Evolutionary conservation across 1,140 invertebrate species (phyloP).

Genomic region (Amphibalanus amphitrite): DNA sequence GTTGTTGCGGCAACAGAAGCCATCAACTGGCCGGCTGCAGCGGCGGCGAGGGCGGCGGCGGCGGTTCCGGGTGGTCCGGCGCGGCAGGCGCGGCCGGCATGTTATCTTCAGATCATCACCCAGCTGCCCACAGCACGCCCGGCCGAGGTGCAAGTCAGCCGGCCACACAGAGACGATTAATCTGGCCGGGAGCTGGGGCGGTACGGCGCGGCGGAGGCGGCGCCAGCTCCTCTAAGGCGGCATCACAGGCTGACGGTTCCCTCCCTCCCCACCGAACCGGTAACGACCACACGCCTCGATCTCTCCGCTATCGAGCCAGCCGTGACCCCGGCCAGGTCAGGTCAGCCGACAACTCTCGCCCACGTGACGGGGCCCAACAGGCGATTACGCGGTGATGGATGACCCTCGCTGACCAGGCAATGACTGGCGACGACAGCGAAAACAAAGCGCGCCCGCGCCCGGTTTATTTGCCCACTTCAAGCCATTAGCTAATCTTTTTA

Average conservation of each 20-base stretch:
- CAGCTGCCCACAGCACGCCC: neutral
- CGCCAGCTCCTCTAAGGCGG: too few species aligned
- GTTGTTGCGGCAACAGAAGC: too few species aligned
- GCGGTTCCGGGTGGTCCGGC: neutral
- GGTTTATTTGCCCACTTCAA: neutral
- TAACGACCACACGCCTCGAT: too few species aligned
- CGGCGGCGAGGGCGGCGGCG: too few species aligned
- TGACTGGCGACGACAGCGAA: neutral
- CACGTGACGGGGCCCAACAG: neutral
- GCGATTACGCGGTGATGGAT: neutral
- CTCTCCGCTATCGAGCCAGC: too few species aligned
- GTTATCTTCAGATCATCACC: neutral
- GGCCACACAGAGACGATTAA: neutral
- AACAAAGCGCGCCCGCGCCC: neutral
- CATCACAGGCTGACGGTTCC: too few species aligned
- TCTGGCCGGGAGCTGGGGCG: neutral
- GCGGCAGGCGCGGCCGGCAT: neutral
- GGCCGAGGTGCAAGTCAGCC: neutral
- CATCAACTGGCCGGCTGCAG: too few species aligned
- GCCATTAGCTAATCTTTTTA: slow-evolving; percentile 2
- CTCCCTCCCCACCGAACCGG: too few species aligned
- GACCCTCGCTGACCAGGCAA: neutral
- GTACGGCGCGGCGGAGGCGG: neutral
- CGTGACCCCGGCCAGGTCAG: neutral
- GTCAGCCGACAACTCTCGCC: neutral